These are phyloP conservation scores for Anoplophora glabripennis DNA, from an alignment of 1,140 invertebrate genomes.

Conservation along the genomic window DNA sequence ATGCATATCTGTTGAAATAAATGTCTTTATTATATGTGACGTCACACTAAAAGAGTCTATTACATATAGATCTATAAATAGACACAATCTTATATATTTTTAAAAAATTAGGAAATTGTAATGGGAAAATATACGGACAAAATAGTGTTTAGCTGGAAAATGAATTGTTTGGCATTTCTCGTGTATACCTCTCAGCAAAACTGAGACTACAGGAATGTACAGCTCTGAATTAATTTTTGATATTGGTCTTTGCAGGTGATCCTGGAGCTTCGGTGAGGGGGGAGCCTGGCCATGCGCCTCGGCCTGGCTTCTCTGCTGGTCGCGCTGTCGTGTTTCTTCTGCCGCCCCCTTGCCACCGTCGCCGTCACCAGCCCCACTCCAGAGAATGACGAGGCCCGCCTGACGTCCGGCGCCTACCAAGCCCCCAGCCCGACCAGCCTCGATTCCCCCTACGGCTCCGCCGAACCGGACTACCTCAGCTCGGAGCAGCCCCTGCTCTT, in stretches of 20 bases:
- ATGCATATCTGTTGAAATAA: no score
- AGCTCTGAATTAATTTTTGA: slow-evolving; percentile 1
- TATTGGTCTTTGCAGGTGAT: slow-evolving; percentile 41
- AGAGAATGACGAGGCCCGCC: slow-evolving; percentile 10
- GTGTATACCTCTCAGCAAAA: no score
- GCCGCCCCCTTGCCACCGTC: slow-evolving; percentile 31
- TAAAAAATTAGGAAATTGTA: no score
- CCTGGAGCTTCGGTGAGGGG: slow-evolving; percentile 42
- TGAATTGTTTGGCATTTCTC: no score
- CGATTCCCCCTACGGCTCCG: neutral
- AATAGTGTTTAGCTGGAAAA: no score
- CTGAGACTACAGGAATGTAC: no score
- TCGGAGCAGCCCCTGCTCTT: neutral
- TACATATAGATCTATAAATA: no score
- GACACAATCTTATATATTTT: no score
- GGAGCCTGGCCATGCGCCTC: slow-evolving; percentile 49
- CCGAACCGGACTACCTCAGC: neutral
- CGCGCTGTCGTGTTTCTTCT: slow-evolving; percentile 54
- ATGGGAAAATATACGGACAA: no score
- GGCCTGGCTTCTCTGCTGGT: slow-evolving; percentile 50
- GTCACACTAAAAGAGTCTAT: no score
- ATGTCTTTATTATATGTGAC: no score
- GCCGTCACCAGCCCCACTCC: slow-evolving; percentile 18
- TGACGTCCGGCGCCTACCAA: neutral
- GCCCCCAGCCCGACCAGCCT: neutral